phyloP scores from a whole-genome alignment of 2,113 vertebrate species.

The Callithrix jacchus region DNA sequence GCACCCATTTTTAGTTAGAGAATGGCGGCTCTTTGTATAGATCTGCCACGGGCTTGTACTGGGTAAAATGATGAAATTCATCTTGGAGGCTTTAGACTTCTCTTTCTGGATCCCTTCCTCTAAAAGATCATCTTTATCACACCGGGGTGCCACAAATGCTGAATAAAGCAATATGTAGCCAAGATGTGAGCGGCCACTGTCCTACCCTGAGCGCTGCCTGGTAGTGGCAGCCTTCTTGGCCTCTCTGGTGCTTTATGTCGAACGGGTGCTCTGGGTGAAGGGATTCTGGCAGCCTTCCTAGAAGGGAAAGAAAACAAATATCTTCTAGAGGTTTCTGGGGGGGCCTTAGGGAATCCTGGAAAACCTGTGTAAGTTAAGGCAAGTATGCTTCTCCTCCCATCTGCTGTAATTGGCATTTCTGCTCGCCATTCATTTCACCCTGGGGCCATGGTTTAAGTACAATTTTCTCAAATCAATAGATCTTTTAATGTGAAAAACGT shows the following conservation, averaged over 20 bases:
- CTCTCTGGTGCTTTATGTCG: not conserved
- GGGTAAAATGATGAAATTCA: not conserved
- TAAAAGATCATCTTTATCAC: not conserved
- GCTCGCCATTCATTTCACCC: not conserved
- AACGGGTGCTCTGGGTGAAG: not conserved
- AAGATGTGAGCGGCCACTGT: not conserved
- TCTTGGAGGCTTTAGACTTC: not conserved
- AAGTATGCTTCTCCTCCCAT: not conserved
- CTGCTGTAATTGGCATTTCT: not conserved
- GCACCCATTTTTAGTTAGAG: not conserved
- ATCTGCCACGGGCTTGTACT: not conserved
- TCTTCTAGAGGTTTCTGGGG: not conserved
- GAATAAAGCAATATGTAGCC: not conserved
- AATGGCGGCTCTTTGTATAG: not conserved
- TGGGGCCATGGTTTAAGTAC: not conserved
- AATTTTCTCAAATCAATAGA: not conserved
- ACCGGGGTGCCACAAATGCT: not conserved
- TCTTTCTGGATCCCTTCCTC: not conserved
- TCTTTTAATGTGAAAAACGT: not conserved
- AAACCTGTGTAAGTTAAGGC: not conserved
- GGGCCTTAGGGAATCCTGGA: not conserved
- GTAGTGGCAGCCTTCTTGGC: fast-evolving
- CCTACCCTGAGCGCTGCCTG: not conserved
- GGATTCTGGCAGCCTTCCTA: not conserved
- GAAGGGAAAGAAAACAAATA: not conserved